Base-by-base conservation (phyloP, 2,797 vertebrate genomes). In the Garrulus glandarius region DNA sequence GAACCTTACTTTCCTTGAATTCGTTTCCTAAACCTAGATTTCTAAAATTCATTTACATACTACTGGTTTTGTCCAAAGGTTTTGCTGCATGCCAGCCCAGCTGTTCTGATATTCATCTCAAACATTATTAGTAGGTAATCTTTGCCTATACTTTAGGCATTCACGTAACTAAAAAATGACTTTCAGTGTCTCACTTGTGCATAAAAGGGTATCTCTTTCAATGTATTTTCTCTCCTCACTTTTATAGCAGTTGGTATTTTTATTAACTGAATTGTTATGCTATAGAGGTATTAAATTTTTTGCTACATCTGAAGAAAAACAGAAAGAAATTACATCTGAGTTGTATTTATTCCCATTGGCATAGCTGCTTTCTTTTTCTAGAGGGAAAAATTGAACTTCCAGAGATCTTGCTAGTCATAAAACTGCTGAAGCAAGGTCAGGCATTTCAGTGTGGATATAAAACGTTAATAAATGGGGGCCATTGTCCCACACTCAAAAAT, bases 341-440 rank as follows among this genome's bases (percentile, higher is more conserved):
- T 74, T 49, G 37, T 46, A 60, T 76, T 90, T 92, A 72, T 84
- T 89, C 23, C 60, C 50, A 37, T 30, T 63, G 91, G 50, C 18
- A 47, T 75, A 86, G 71, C 23, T 24, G 59, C 74, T 74, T 89
- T 95, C 86, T 86, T 94, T 81, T 53, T 89, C 39, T 88, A 84
- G 52, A 72, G 29, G 87, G 64, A 78, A 67, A 90, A 84, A 72
- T 7, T 82, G 93, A 92, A 93, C 89, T 79, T 93, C 71, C 72
- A 53, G 87, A 95, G 86, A 92, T 65, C 87, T 67, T 85, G 41
- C 72, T 96, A 95, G 87, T 87, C 71, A 87, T 97, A 97, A 98
- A 97, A 95, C 89, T 80, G 77, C 92, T 96, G 96, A 97, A 97
- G 95, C 96, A 97, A 97, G 95, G 89, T 95, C 95, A 95, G 29